phyloP scores from a whole-genome alignment of 2,113 vertebrate species.

The Lipotes vexillifer region DNA sequence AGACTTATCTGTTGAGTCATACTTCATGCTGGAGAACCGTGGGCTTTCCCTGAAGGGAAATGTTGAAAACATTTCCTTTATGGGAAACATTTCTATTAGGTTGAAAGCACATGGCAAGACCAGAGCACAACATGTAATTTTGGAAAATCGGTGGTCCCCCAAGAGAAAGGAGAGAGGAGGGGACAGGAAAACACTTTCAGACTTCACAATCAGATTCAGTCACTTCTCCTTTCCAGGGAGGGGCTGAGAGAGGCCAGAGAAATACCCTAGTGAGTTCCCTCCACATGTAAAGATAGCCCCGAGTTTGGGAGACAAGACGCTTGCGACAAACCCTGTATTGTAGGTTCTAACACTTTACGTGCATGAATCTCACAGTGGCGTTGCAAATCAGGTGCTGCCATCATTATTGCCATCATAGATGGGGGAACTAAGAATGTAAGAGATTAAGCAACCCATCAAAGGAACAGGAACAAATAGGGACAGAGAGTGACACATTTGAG shows the following conservation, averaged over 20 bases:
- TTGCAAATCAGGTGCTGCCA: not conserved
- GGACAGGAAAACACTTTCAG: not conserved
- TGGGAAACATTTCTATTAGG: constrained; percentile 19
- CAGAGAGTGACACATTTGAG: not conserved
- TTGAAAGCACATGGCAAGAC: not conserved
- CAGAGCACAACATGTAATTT: not conserved
- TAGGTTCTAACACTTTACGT: not conserved
- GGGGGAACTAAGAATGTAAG: not conserved
- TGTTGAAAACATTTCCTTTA: not conserved
- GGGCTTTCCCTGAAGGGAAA: constrained; percentile 26
- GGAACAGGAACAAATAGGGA: not conserved
- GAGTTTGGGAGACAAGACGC: not conserved
- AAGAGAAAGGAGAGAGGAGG: not conserved
- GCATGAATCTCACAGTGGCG: not conserved
- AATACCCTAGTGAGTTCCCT: not conserved
- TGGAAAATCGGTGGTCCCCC: not conserved
- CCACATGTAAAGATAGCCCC: not conserved
- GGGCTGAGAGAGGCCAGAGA: not conserved
- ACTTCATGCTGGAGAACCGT: not conserved
- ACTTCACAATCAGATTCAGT: not conserved
- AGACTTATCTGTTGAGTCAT: constrained; percentile 31
- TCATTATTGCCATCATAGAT: not conserved
- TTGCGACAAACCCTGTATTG: not conserved
- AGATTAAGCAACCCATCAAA: not conserved
- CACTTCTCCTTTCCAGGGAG: not conserved